These are phyloP conservation scores for Tribolium madens DNA, from an alignment of 1,140 invertebrate genomes.

Conservation along the genomic window DNA sequence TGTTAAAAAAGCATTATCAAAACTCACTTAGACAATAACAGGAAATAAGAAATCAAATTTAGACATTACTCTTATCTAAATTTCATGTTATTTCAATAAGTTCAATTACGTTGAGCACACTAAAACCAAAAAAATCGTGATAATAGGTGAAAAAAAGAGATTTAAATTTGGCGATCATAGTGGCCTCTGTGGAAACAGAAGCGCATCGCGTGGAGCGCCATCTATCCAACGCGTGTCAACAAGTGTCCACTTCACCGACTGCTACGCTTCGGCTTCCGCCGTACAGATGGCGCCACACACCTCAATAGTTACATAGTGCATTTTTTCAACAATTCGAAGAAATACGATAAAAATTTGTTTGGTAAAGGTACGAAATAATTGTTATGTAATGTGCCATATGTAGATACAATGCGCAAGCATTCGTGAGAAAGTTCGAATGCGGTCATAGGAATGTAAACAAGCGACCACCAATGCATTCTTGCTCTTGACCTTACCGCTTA, in stretches of 20 bases:
- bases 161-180: too few relatives aligned
- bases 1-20: conserved; percentile 15
- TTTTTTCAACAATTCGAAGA: not conserved
- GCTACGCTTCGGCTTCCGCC: not conserved
- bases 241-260: too few relatives aligned
- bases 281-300: not conserved
- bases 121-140: not conserved
- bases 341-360: not conserved
- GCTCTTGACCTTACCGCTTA: conserved; percentile 53
- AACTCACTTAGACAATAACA: conserved; percentile 12
- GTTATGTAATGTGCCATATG: conserved; percentile 15
- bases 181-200: too few relatives aligned
- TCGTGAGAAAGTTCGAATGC: conserved; percentile 55
- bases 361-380: conserved; percentile 13
- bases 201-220: not conserved
- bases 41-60: conserved; percentile 21
- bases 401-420: conserved; percentile 43
- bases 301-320: not conserved
- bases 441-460: conserved; percentile 55
- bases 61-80: conserved; percentile 14
- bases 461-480: conserved; percentile 51
- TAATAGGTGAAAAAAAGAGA: too few relatives aligned
- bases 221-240: not conserved
- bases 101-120: not conserved
- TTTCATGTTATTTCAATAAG: not conserved